A percentile compares a stretch with the other conserved stretches of the same genome.
phyloP scores from a whole-genome alignment of 2,888 invertebrate genomes.

The Dasypolia templi region DNA sequence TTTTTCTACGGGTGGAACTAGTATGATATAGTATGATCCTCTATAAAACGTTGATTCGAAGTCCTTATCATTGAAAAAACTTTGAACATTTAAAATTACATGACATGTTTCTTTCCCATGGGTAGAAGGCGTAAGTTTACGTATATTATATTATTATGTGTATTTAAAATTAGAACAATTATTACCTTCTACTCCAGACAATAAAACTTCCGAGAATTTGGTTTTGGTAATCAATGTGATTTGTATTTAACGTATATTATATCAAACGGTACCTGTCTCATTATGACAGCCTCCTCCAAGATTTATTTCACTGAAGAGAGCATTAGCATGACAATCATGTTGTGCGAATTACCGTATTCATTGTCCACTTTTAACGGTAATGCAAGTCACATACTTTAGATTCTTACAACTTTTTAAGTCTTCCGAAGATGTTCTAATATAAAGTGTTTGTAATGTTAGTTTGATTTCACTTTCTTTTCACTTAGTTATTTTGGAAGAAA shows the following conservation, averaged over 20 bases:
- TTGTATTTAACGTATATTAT: conserved; percentile 29
- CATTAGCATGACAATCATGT: conserved; percentile 72
- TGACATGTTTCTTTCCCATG: no score
- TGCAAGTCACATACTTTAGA: conserved; percentile 57
- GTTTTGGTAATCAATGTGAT: conserved; percentile 21
- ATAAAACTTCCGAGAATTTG: conserved; percentile 22
- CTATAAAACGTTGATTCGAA: background rate
- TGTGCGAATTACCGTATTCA: conserved; percentile 66
- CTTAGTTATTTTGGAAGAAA: conserved; percentile 9
- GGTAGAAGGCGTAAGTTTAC: no score
- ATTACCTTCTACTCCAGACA: background rate
- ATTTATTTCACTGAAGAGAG: conserved; percentile 62
- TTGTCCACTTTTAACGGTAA: conserved; percentile 63
- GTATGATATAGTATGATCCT: background rate
- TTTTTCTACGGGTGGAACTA: background rate
- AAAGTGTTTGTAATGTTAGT: conserved; percentile 25
- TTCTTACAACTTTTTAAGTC: conserved; percentile 51
- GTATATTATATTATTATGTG: no score
- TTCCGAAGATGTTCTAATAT: conserved; percentile 38
- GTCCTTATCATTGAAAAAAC: background rate
- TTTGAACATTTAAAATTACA: no score
- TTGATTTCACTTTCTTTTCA: conserved; percentile 55
- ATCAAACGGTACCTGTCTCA: conserved; percentile 43
- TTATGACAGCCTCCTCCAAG: conserved; percentile 35
- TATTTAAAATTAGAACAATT: background rate